These are phyloP conservation scores for Erebia palarica DNA, from an alignment of 2,888 invertebrate species.

Conservation along the genomic window DNA sequence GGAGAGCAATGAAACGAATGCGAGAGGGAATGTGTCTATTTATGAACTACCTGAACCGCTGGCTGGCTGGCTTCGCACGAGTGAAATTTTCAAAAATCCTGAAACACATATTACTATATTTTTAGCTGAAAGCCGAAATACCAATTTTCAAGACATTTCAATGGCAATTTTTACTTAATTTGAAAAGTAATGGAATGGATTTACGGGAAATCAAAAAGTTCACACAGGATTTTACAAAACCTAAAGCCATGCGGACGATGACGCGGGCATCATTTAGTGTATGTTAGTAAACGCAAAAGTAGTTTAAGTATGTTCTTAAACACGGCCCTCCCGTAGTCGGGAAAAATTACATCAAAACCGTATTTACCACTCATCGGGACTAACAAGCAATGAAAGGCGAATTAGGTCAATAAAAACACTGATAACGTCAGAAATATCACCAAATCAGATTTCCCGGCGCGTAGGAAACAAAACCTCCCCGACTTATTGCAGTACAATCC, in stretches of 20 bases:
- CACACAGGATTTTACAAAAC: too few species aligned
- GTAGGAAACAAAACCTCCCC: slow-evolving; percentile 51
- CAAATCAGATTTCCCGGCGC: slow-evolving; percentile 32
- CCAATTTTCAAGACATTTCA: too few species aligned
- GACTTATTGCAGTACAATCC: slow-evolving; percentile 56
- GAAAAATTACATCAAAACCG: neutral
- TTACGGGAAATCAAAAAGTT: too few species aligned
- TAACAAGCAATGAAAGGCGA: slow-evolving; percentile 13
- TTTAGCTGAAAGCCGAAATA: too few species aligned
- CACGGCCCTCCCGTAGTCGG: neutral
- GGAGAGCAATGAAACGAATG: slow-evolving; percentile 48
- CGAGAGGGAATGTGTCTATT: slow-evolving; percentile 12
- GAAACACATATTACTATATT: too few species aligned
- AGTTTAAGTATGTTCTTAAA: neutral
- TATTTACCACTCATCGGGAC: neutral
- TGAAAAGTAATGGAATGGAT: too few species aligned
- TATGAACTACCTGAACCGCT: neutral
- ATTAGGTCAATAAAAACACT: slow-evolving; percentile 22
- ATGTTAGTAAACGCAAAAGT: neutral
- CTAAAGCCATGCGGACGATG: too few species aligned
- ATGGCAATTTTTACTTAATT: too few species aligned
- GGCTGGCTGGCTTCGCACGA: too few species aligned
- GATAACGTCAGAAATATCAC: slow-evolving; percentile 24
- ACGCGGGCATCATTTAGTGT: too few species aligned
- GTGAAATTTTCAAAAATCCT: too few species aligned